A percentile compares a stretch with the other conserved stretches of the same genome.
phyloP scores from a whole-genome alignment of 1,140 invertebrate species.

The Hylaeus anthracinus region DNA sequence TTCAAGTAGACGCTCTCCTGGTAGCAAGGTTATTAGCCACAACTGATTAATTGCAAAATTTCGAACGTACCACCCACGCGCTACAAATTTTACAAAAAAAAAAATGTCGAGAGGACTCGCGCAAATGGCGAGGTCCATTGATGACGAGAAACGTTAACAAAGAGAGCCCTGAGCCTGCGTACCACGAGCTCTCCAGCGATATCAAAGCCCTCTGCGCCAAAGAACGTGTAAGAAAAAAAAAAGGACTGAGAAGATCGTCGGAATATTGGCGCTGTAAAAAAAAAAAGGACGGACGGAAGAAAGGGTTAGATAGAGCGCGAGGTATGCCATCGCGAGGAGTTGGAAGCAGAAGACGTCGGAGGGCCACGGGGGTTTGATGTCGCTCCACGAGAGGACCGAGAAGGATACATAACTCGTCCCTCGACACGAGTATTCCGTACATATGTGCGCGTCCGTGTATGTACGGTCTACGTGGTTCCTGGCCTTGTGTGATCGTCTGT shows the following conservation, averaged over 20 bases:
- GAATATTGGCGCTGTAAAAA: constrained; percentile 23
- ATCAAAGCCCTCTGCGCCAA: constrained; percentile 21
- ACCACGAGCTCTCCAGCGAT: not conserved
- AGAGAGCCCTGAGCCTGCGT: not conserved
- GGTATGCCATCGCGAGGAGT: not conserved
- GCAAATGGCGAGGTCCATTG: too few species aligned
- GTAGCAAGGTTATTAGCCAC: too few species aligned
- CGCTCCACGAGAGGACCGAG: constrained; percentile 26
- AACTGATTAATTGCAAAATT: too few species aligned
- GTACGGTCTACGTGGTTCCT: not conserved
- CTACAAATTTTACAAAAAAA: too few species aligned
- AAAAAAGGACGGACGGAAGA: constrained; percentile 2
- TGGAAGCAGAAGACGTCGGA: not conserved
- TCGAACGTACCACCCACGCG: too few species aligned
- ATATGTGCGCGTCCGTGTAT: not conserved
- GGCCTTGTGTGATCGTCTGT: constrained; percentile 37
- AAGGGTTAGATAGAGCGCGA: constrained; percentile 25
- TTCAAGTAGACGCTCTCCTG: too few species aligned
- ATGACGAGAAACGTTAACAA: not conserved
- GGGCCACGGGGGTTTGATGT: constrained; percentile 46
- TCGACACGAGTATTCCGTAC: constrained; percentile 29
- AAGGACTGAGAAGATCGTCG: not conserved
- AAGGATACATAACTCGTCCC: constrained; percentile 47
- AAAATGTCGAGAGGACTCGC: too few species aligned
- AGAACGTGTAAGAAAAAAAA: constrained; percentile 8